Evolutionary conservation across 2,797 vertebrate genomes (phyloP).

Genomic region (Enteromius thamalakanensis): DNA sequence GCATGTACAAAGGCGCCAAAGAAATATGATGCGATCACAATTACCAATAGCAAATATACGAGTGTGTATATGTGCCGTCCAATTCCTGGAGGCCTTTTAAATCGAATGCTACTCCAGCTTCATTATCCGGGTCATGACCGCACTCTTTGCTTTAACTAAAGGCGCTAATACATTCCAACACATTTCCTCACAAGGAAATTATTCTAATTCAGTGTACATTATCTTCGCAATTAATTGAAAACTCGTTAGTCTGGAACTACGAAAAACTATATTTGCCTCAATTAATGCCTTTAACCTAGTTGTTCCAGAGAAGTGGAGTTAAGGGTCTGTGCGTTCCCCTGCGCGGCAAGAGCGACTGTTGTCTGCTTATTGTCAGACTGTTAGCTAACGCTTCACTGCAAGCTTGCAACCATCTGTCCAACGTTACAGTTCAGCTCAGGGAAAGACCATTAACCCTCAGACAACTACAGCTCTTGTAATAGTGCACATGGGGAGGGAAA

Average conservation of each 20-base stretch:
- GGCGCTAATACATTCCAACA: slow-evolving; percentile 31
- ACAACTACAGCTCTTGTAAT: slow-evolving; percentile 65
- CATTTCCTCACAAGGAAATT: slow-evolving; percentile 43
- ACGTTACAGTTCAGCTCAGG: slow-evolving; percentile 67
- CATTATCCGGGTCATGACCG: slow-evolving; percentile 40
- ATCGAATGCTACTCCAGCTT: slow-evolving; percentile 26
- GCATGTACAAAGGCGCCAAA: not conserved
- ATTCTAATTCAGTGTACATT: slow-evolving; percentile 40
- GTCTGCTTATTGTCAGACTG: slow-evolving; percentile 68
- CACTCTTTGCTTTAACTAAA: slow-evolving; percentile 33
- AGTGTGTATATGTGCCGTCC: not conserved
- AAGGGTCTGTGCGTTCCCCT: slow-evolving; percentile 53
- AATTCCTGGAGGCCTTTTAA: slow-evolving; percentile 19
- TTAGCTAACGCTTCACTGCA: slow-evolving; percentile 64
- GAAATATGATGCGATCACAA: not conserved
- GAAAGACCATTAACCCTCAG: slow-evolving; percentile 73
- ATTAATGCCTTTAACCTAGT: slow-evolving; percentile 39
- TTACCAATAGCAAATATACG: not conserved
- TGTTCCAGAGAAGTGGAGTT: slow-evolving; percentile 11
- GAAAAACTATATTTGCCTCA: slow-evolving; percentile 51
- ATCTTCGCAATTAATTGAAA: slow-evolving; percentile 50
- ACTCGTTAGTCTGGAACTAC: slow-evolving; percentile 45
- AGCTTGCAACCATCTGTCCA: slow-evolving; percentile 70
- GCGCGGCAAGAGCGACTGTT: slow-evolving; percentile 60
- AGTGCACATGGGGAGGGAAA: slow-evolving; percentile 63